Evolutionary conservation across 2,888 invertebrate genomes (phyloP).

Genomic region (Drosophila austrosaltans): DNA sequence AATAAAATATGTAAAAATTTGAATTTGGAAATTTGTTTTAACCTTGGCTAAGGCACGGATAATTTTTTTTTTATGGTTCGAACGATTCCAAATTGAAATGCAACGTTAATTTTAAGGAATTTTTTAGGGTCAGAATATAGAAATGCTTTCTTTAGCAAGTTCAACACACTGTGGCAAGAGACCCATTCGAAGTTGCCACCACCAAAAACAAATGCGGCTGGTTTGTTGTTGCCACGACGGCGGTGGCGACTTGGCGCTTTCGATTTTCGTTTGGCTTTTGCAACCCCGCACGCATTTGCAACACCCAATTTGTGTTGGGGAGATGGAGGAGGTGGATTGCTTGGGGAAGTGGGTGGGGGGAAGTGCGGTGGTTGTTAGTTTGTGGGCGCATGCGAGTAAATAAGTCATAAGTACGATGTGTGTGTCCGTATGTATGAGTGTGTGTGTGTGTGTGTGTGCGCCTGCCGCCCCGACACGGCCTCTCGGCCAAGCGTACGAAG

Average conservation of each 20-base stretch:
- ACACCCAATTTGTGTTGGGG: constrained; percentile 26
- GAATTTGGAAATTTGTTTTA: too few relatives aligned
- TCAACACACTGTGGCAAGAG: constrained; percentile 54
- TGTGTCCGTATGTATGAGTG: constrained; percentile 20
- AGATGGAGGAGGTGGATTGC: background rate
- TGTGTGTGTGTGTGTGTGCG: constrained; percentile 26
- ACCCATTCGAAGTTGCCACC: constrained; percentile 45
- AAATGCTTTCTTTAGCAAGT: background rate
- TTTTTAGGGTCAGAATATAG: background rate
- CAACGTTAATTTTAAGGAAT: background rate
- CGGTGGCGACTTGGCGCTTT: constrained; percentile 53
- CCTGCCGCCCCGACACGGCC: constrained; percentile 25
- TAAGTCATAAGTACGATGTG: constrained; percentile 39
- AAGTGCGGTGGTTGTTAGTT: constrained; percentile 23
- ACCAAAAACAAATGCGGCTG: constrained; percentile 13
- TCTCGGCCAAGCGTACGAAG: constrained; percentile 26
- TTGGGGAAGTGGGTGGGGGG: constrained; percentile 29
- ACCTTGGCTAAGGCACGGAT: too few relatives aligned
- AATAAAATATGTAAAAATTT: too few relatives aligned
- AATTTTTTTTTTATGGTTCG: background rate
- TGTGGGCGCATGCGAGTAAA: constrained; percentile 37
- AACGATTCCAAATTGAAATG: background rate
- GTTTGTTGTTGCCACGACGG: too few relatives aligned
- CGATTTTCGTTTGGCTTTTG: constrained; percentile 63
- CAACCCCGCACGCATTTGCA: constrained; percentile 68